Evolutionary conservation across 2,113 vertebrate species (phyloP).

Genomic region (Tenrec ecaudatus): DNA sequence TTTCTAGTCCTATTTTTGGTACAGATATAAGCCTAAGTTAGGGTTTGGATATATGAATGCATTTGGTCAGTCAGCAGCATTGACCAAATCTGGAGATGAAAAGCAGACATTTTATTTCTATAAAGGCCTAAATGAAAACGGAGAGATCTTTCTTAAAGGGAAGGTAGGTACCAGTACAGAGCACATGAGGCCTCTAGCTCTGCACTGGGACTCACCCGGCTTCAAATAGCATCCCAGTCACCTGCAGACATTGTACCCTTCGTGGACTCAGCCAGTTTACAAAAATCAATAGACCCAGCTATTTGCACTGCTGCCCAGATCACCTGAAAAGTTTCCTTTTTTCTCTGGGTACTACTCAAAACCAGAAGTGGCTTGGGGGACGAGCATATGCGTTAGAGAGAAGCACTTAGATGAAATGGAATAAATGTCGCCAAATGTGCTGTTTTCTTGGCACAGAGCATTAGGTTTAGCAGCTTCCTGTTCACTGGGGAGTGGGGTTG

Average conservation of each 20-base stretch:
- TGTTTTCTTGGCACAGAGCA: no score
- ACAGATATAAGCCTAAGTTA: no score
- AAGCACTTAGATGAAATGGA: background rate
- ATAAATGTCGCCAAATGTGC: background rate
- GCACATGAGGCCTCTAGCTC: background rate
- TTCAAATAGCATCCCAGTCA: background rate
- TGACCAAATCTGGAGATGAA: background rate
- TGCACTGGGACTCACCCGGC: no score
- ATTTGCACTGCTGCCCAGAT: background rate
- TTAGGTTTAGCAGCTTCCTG: background rate
- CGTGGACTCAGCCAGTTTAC: background rate
- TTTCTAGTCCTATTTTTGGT: no score
- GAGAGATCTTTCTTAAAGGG: background rate
- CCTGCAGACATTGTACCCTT: background rate
- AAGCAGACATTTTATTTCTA: background rate
- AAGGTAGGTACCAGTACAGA: background rate
- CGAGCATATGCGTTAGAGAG: background rate
- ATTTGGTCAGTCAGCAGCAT: background rate
- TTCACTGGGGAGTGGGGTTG: background rate
- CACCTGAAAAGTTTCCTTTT: background rate
- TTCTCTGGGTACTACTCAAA: background rate
- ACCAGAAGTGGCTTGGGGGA: constrained; percentile 1
- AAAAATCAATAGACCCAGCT: background rate
- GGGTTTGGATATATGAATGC: background rate
- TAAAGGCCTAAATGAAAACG: background rate